These are phyloP conservation scores for Centroberyx gerrardi DNA, from an alignment of 2,797 vertebrate genomes.

Conservation along the genomic window DNA sequence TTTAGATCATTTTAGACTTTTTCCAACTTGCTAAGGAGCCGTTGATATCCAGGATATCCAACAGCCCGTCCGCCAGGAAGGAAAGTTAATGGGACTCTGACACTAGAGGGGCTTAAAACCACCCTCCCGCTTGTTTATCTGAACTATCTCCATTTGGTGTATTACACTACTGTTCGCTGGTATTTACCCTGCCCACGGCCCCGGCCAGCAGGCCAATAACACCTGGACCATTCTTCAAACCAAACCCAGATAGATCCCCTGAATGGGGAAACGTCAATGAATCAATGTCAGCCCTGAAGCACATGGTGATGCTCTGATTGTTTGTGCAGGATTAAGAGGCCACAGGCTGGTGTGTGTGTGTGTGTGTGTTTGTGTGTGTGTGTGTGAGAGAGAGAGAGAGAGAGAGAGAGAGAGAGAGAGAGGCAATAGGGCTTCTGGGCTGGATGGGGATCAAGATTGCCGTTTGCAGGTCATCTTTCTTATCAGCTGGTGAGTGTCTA, in stretches of 20 bases:
- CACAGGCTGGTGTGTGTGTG: slow-evolving; percentile 44
- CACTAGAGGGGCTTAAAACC: slow-evolving; percentile 50
- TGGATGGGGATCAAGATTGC: slow-evolving; percentile 68
- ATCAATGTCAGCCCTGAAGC: slow-evolving; percentile 78
- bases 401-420: slow-evolving; percentile 11
- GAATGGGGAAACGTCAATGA: slow-evolving; percentile 72
- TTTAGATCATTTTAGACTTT: background rate
- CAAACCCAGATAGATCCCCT: slow-evolving; percentile 59
- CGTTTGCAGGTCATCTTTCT: slow-evolving; percentile 71
- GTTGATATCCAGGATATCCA: slow-evolving; percentile 4
- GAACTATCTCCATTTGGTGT: slow-evolving; percentile 62
- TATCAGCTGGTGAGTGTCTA: slow-evolving; percentile 58
- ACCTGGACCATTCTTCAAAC: slow-evolving; percentile 63
- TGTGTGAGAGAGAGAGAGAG: slow-evolving; percentile 15
- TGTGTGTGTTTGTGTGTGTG: slow-evolving; percentile 18
- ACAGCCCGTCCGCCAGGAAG: slow-evolving; percentile 22
- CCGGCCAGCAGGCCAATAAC: slow-evolving; percentile 66
- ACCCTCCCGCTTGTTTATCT: slow-evolving; percentile 58
- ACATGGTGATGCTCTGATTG: slow-evolving; percentile 74
- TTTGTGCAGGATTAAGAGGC: slow-evolving; percentile 79
- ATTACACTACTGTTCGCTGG: slow-evolving; percentile 59
- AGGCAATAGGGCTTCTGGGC: slow-evolving; percentile 52
- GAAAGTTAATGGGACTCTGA: slow-evolving; percentile 61
- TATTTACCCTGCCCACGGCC: slow-evolving; percentile 68
- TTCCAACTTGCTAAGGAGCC: background rate